These are phyloP conservation scores for Noctua comes DNA, from an alignment of 2,888 invertebrate genomes.

Conservation along the genomic window DNA sequence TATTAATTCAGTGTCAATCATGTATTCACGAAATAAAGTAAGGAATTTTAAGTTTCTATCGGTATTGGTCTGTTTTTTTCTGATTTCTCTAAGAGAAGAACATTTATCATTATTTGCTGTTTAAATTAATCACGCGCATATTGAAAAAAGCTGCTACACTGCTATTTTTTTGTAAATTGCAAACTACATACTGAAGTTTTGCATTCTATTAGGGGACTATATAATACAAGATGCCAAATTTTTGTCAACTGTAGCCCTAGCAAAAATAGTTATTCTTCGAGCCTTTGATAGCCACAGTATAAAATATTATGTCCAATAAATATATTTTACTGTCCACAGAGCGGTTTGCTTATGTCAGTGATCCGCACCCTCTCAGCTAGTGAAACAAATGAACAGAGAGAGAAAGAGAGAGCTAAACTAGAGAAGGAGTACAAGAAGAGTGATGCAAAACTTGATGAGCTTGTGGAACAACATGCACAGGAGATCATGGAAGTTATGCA, in stretches of 20 bases:
- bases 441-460: constrained; percentile 96
- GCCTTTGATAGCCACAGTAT: not conserved
- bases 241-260: not conserved
- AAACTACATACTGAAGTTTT: not conserved
- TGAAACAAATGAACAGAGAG: constrained; percentile 97
- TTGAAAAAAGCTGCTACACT: too few species aligned
- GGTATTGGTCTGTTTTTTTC: not conserved
- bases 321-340: constrained; percentile 85
- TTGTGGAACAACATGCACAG: constrained; percentile 96
- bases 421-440: constrained; percentile 98
- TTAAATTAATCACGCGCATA: not conserved
- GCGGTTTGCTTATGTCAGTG: constrained; percentile 97
- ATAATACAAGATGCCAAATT: not conserved
- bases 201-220: not conserved
- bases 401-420: constrained; percentile 97
- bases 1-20: constrained; percentile 43
- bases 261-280: not conserved
- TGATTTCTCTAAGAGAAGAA: not conserved
- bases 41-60: constrained; percentile 42
- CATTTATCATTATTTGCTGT: not conserved
- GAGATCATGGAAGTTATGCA: constrained; percentile 96
- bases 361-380: constrained; percentile 98
- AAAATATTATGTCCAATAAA: not conserved
- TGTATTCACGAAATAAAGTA: constrained; percentile 58
- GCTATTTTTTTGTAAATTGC: not conserved